Evolutionary conservation across 2,888 invertebrate genomes (phyloP).

Genomic region (Carpatolechia fugitivella): DNA sequence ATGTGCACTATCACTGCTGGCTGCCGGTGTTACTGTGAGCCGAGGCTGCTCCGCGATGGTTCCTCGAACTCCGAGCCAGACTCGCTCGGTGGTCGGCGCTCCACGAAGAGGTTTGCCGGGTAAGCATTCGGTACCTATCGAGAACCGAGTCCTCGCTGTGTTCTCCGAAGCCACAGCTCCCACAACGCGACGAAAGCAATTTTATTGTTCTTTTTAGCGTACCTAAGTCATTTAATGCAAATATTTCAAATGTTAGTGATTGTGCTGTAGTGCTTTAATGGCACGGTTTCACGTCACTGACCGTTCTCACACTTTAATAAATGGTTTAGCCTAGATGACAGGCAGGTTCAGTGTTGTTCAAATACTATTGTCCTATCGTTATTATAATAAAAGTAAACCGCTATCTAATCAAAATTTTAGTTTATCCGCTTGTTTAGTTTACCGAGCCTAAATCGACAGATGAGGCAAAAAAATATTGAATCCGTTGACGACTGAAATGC

Average conservation of each 20-base stretch:
- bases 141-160: slow-evolving; percentile 21
- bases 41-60: background rate
- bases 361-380: too few relatives aligned
- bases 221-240: background rate
- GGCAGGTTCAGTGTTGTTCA: too few relatives aligned
- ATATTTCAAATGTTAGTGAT: background rate
- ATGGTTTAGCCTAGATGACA: too few relatives aligned
- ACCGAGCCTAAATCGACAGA: background rate
- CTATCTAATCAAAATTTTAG: background rate
- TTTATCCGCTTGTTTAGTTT: background rate
- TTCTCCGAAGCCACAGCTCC: slow-evolving; percentile 60
- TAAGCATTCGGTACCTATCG: slow-evolving; percentile 69
- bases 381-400: too few relatives aligned
- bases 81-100: slow-evolving; percentile 28
- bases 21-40: too few relatives aligned
- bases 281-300: too few relatives aligned
- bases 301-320: too few relatives aligned
- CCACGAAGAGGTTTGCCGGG: slow-evolving; percentile 51
- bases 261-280: too few relatives aligned
- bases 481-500: slow-evolving; percentile 29
- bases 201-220: background rate
- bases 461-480: slow-evolving; percentile 25
- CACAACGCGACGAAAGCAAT: slow-evolving; percentile 6
- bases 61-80: background rate
- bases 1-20: too few relatives aligned